phyloP scores from a whole-genome alignment of 1,140 invertebrate genomes.

The Ooceraea biroi region DNA sequence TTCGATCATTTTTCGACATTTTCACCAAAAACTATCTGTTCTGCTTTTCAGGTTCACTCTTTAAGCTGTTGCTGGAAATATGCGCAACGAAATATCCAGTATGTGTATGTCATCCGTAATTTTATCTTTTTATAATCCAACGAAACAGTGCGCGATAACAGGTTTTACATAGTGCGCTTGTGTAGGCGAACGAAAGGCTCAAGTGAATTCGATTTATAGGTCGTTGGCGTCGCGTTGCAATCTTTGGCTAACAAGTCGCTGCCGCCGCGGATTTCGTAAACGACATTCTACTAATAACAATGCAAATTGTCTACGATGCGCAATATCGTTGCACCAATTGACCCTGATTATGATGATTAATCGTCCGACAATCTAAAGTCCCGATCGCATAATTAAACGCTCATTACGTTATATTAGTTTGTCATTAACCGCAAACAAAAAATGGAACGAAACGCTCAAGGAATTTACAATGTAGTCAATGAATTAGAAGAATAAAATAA shows the following conservation, averaged over 20 bases:
- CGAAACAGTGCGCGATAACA: background rate
- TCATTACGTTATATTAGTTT: background rate
- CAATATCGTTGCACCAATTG: slow-evolving; percentile 18
- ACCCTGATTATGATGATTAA: slow-evolving; percentile 4
- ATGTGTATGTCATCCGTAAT: background rate
- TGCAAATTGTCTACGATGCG: background rate
- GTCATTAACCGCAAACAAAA: background rate
- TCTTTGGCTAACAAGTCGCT: slow-evolving; percentile 29
- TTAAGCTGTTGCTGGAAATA: background rate
- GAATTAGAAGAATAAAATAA: too few relatives aligned
- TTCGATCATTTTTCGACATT: too few relatives aligned
- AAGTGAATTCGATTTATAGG: slow-evolving; percentile 26
- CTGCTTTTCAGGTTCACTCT: too few relatives aligned
- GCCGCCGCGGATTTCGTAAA: slow-evolving; percentile 51
- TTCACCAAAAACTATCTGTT: too few relatives aligned
- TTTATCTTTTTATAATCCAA: slow-evolving; percentile 13
- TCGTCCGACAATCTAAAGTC: background rate
- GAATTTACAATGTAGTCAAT: too few relatives aligned
- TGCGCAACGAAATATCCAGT: background rate
- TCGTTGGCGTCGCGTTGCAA: slow-evolving; percentile 31
- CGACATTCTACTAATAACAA: slow-evolving; percentile 11
- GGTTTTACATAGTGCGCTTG: too few relatives aligned
- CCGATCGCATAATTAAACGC: background rate
- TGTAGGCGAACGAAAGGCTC: background rate
- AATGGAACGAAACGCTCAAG: too few relatives aligned